Percentiles rank a stretch among this genome's conserved stretches.
phyloP scores from a whole-genome alignment of 2,113 vertebrate genomes.

The Gadus macrocephalus region DNA sequence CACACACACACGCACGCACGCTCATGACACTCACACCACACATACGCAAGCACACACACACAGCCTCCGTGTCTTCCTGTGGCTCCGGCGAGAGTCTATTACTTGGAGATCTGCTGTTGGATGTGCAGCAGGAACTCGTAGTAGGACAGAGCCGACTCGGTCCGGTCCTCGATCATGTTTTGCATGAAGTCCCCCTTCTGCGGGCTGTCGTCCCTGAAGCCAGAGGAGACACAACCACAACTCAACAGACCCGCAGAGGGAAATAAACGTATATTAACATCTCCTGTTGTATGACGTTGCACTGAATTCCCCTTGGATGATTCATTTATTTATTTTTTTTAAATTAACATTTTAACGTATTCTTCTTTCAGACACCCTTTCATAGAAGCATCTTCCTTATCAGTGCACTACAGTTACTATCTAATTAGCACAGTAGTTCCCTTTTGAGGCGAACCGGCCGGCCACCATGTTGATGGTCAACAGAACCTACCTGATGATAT shows the following conservation, averaged over 20 bases:
- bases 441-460: too few species aligned
- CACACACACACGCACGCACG: not conserved
- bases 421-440: too few species aligned
- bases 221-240: not conserved
- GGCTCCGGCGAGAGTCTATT: slow-evolving; percentile 44
- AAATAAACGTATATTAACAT: too few species aligned
- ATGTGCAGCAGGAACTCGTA: slow-evolving; percentile 96
- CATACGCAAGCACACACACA: slow-evolving; percentile 1
- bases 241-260: too few species aligned
- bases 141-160: slow-evolving; percentile 95
- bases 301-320: too few species aligned
- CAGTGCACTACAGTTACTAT: too few species aligned
- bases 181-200: slow-evolving; percentile 88
- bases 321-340: too few species aligned
- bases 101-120: slow-evolving; percentile 96
- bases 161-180: slow-evolving; percentile 96
- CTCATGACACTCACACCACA: not conserved
- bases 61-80: slow-evolving; percentile 8
- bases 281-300: too few species aligned
- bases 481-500: slow-evolving; percentile 85
- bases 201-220: slow-evolving; percentile 87
- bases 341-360: too few species aligned
- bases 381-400: too few species aligned
- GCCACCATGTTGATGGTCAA: not conserved
- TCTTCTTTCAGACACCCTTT: too few species aligned